Evolutionary conservation across 1,140 invertebrate genomes (phyloP), one percentile per base, ranked within the genome.

Genomic region (Sminthurinus signatus): DNA sequence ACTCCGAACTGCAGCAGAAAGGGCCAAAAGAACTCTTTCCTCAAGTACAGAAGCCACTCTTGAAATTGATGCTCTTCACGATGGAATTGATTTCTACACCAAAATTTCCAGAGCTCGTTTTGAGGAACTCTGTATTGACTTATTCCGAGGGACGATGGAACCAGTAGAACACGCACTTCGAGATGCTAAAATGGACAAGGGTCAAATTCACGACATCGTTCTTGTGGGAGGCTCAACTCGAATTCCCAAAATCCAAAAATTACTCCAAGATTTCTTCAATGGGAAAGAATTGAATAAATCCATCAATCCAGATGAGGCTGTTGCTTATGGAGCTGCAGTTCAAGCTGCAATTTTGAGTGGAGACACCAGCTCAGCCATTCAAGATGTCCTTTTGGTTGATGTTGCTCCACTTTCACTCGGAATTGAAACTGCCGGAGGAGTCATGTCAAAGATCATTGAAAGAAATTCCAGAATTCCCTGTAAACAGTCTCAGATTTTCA

Each of bases 31-130:
- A 75, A 97, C 93, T 10, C 80, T 98, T 8, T 96, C 93, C 0
- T 93, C 91, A 1, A 93, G 89, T 29, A 92, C 92, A 28, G 91
- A 97, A 79, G 93, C 95, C 19, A 89, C 83, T 74, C 90, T 96
- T 75, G 92, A 95, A 81, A 93, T 98, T 62, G 95, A 97, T 74
- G 96, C 93, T 1, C 79, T 98, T 44, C 93, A 86, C 74, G 95
- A 98, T 76, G 95, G 95, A 60, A 88, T 94, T 69, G 95, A 98
- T 75, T 96, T 96, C 80, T 96, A 97, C 78, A 94, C 93, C 0
- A 91, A 86, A 31, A 93, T 81, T 29, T 92, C 92, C 25, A 91
- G 97, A 79, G 93, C 95, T 25, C 89, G 83, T 74, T 90, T 96
- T 75, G 93, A 96, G 78, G 93, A 96, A 76, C 81, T 98, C 68